Percentiles rank a stretch among this genome's conserved stretches.
Conservation (phyloP, 2,888 invertebrate species). For the Trichacis sp. region DNA sequence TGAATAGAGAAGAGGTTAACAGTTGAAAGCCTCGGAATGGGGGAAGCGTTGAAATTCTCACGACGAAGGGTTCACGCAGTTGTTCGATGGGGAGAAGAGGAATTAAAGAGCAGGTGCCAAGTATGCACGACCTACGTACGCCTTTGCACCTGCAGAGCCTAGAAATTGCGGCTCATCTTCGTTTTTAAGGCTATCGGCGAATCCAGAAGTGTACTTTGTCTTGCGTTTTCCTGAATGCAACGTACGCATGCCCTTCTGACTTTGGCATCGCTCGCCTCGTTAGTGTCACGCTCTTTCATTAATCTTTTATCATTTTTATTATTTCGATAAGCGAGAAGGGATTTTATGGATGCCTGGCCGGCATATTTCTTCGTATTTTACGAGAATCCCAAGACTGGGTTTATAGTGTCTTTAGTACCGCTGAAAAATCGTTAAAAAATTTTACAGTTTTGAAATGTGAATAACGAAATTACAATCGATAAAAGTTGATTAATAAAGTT, state of each 20-base stretch:
- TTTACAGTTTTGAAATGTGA: not conserved
- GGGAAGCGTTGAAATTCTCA: slow-evolving; percentile 40
- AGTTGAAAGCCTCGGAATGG: slow-evolving; percentile 27
- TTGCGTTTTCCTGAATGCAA: no score
- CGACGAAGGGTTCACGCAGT: slow-evolving; percentile 28
- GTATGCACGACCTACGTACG: slow-evolving; percentile 19
- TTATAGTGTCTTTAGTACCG: no score
- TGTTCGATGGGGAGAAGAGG: slow-evolving; percentile 29
- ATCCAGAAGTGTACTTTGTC: not conserved
- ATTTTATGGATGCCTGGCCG: no score
- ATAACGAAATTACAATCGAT: no score
- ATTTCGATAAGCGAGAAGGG: no score
- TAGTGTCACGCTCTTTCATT: no score
- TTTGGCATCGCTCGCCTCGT: no score
- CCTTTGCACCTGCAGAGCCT: slow-evolving; percentile 33
- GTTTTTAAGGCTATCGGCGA: slow-evolving; percentile 17
- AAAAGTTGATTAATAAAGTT: no score
- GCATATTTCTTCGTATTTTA: not conserved
- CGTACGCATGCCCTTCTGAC: no score
- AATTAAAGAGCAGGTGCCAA: slow-evolving; percentile 39
- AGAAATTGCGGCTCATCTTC: slow-evolving; percentile 14
- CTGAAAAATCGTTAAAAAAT: not conserved
- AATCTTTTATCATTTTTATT: no score
- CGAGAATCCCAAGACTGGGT: no score
- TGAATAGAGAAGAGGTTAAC: slow-evolving; percentile 7